Percentiles rank a stretch among this genome's conserved stretches.
Conservation (phyloP, 2,888 invertebrate genomes). For the Noctua fimbriata region DNA sequence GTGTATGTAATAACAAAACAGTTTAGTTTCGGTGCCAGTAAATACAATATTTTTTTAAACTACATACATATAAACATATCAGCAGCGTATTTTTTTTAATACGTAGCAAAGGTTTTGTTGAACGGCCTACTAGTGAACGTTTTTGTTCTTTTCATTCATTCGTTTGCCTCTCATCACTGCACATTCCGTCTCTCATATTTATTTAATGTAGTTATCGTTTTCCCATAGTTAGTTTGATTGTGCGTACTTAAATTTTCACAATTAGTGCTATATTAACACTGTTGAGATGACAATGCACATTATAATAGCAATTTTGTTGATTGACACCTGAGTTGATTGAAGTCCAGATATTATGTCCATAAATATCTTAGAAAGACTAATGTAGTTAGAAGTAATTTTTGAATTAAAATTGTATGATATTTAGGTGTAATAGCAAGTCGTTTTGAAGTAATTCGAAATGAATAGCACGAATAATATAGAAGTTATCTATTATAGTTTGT, state of each 20-base stretch:
- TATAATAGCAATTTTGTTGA: constrained; percentile 54
- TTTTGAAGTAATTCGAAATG: constrained; percentile 25
- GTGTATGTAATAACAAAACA: constrained; percentile 57
- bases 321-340: constrained; percentile 43
- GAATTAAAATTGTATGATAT: constrained; percentile 62
- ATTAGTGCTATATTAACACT: constrained; percentile 55
- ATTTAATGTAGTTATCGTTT: constrained; percentile 62
- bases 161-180: constrained; percentile 60
- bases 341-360: constrained; percentile 60
- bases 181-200: constrained; percentile 70
- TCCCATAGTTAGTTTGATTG: constrained; percentile 57
- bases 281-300: constrained; percentile 62
- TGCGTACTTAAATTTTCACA: constrained; percentile 67
- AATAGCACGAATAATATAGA: constrained; percentile 9
- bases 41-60: constrained; percentile 58
- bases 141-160: constrained; percentile 56
- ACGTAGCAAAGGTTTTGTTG: constrained; percentile 60
- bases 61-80: constrained; percentile 64
- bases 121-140: constrained; percentile 59
- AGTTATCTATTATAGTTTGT: background rate
- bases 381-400: constrained; percentile 58
- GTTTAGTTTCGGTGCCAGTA: constrained; percentile 76
- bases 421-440: constrained; percentile 51
- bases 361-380: constrained; percentile 58
- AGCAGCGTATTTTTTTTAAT: constrained; percentile 65